These are phyloP conservation scores for Chaetura pelagica DNA, from an alignment of 2,113 vertebrate species.

Conservation along the genomic window DNA sequence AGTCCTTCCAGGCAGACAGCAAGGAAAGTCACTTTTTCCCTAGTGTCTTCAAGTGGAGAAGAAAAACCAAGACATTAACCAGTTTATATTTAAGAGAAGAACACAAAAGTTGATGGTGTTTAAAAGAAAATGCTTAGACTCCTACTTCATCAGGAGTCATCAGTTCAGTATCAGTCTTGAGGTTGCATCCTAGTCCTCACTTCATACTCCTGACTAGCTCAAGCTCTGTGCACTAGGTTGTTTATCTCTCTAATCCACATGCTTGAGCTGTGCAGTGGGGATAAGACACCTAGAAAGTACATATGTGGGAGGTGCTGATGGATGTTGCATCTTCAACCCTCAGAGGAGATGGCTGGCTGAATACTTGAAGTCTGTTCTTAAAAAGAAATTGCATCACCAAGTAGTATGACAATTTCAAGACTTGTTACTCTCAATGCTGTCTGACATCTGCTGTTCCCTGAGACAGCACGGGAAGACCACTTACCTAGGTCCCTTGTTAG, in stretches of 20 bases:
- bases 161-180: neutral
- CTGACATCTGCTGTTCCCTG: neutral
- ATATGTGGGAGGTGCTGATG: accelerated
- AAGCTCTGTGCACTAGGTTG: neutral
- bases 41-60: neutral
- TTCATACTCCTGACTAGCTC: neutral
- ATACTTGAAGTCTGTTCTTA: neutral
- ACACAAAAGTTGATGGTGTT: neutral
- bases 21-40: neutral
- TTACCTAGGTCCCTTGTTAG: neutral
- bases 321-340: neutral
- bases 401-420: neutral
- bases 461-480: neutral
- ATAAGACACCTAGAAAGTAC: neutral
- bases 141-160: neutral
- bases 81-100: neutral
- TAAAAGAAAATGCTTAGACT: neutral
- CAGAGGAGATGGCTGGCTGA: neutral
- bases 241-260: neutral
- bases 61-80: neutral
- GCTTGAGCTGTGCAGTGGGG: neutral
- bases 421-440: neutral
- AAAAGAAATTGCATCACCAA: neutral
- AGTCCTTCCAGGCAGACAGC: neutral
- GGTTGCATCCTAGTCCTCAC: accelerated